Conservation (phyloP, 2,113 vertebrate species). For the Varanus salvator region DNA sequence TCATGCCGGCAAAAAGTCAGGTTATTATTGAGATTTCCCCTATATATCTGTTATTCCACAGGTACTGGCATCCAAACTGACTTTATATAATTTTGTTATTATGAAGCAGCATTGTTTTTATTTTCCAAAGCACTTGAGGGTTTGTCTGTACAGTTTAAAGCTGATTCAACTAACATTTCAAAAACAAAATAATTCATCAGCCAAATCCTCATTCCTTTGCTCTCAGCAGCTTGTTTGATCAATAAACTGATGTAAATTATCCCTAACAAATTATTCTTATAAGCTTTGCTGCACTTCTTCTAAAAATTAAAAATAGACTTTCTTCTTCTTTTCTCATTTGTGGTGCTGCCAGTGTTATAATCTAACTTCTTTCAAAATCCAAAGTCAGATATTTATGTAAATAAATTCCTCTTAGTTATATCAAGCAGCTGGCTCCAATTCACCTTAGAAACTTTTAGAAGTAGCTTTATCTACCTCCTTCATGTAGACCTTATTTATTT, state of each 20-base stretch:
- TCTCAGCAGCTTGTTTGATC: constrained; percentile 55
- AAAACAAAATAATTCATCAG: constrained; percentile 31
- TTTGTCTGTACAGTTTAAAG: constrained; percentile 53
- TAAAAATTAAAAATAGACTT: constrained; percentile 25
- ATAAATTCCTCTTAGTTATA: constrained; percentile 46
- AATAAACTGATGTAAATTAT: constrained; percentile 66
- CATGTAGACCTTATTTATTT: not conserved
- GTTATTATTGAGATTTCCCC: not conserved
- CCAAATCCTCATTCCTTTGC: constrained; percentile 47
- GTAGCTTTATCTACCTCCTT: not conserved
- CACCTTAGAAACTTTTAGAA: not conserved
- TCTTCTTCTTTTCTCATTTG: constrained; percentile 40
- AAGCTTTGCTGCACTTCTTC: constrained; percentile 39
- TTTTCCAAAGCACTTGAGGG: constrained; percentile 30
- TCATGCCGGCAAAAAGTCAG: not conserved
- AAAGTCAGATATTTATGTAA: constrained; percentile 47
- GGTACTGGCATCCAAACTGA: not conserved
- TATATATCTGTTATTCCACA: not conserved
- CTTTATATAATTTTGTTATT: constrained; percentile 6
- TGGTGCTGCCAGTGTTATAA: constrained; percentile 6
- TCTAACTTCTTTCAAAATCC: constrained; percentile 40
- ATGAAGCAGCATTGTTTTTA: not conserved
- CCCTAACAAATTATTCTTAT: constrained; percentile 52
- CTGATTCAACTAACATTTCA: constrained; percentile 39
- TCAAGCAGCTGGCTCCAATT: constrained; percentile 47